Evolutionary conservation across 2,888 invertebrate genomes (phyloP).

Genomic region (Drosophila neonasuta): DNA sequence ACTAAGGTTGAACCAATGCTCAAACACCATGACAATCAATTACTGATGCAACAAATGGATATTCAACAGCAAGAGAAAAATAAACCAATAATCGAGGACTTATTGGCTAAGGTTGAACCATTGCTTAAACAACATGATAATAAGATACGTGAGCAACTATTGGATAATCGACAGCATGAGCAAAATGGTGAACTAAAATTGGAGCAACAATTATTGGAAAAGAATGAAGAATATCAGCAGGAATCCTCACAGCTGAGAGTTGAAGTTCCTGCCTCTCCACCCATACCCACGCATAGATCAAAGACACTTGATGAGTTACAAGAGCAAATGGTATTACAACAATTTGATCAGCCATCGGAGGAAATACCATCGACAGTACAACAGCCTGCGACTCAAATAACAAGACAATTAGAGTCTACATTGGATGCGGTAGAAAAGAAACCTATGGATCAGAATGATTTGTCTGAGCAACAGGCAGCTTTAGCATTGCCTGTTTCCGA

Average conservation of each 20-base stretch:
- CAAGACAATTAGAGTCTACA: neutral
- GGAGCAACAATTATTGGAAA: neutral
- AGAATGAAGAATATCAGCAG: neutral
- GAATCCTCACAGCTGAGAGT: neutral
- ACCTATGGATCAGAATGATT: neutral
- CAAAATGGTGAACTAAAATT: neutral
- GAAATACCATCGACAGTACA: neutral
- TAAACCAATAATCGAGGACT: too few relatives aligned
- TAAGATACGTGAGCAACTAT: too few relatives aligned
- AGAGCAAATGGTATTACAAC: conserved; percentile 19
- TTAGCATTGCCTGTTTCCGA: neutral
- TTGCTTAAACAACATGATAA: too few relatives aligned
- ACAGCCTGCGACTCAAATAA: neutral
- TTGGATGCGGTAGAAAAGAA: neutral
- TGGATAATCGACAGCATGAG: neutral
- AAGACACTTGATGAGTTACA: conserved; percentile 50
- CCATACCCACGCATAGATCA: conserved; percentile 64
- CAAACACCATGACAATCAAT: too few relatives aligned
- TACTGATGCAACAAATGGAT: neutral
- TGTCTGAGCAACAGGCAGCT: neutral
- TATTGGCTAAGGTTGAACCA: too few relatives aligned
- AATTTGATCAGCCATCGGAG: conserved; percentile 10
- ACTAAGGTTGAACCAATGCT: too few relatives aligned
- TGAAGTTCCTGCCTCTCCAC: conserved; percentile 37
- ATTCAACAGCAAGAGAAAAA: too few relatives aligned